Evolutionary conservation across 1,140 invertebrate species (phyloP), one percentile per base, ranked within the genome.

Genomic region (Drosophila pseudoobscura): DNA sequence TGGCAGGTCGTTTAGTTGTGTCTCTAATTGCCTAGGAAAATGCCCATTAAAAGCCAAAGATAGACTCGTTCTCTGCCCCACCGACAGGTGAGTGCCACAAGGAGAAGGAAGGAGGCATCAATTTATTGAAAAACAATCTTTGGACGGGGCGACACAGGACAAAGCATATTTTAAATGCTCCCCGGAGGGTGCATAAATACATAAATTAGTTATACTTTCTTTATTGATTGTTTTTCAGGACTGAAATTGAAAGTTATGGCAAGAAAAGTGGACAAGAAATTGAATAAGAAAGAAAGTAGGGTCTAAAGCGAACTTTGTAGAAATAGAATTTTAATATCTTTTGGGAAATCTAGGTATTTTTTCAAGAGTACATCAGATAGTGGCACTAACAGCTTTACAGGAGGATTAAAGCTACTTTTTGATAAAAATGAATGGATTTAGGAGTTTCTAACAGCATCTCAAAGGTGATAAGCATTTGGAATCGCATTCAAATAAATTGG

Each of bases 51-150:
- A 61, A 47, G 52, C 58, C 20, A 47, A 56, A 17, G 44, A 64
- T 35, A 31, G 31, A 26, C 31, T 62, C 15, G 3, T 31, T 31
- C 31, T 31, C 29, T 31, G 0, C 20, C 41, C 63, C 9, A 7
- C 58, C 60, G 60, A 41, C 82, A 78, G 70, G 44, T 55, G 20
- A 68, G 68, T 49, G 22, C 53, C 53, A 61, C 20, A 51, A 41
- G 41, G 31, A 46, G 20, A 1, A 24, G 5, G 8, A 7, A 24
- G 58, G 17, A 29, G 50, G 35, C 63, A 72, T 70, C 72, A 76
- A 73, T 73, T 84, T 84, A 80, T 84, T 84, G 76, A 84, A 84
- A 85, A 76, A 73, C 72, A 85, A 85, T 80, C 64, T 66, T 31
- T n/a, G 15, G 11, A 64, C 41, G 54, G 31, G 9, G 24, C 3